Base-by-base conservation (phyloP, 2,113 vertebrate species). In the Syngnathus typhle region DNA sequence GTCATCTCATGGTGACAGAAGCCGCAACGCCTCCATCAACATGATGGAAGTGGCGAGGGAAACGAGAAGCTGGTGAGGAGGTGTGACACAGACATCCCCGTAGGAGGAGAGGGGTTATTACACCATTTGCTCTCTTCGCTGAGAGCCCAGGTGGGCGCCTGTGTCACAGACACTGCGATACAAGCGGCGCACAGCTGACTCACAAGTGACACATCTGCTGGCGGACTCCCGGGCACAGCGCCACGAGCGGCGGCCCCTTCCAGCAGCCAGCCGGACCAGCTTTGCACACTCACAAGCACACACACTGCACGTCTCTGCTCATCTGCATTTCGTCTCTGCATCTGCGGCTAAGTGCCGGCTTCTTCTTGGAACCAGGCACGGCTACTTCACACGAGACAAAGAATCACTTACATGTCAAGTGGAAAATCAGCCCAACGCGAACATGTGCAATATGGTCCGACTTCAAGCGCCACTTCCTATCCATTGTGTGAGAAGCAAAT, bases 141-240 rank as follows among this genome's bases (percentile, higher is more conserved):
- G 67, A 74, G 64, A 21, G 73, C 58, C 69, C 46, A 72, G 67
- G 73, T 78, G 84, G 66, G 74, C 74, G 82, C 80, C 71, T 76
- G 71, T 74, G 72, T 79, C 79, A 71, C 66, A 60, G 55, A 72
- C 71, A 18, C 62, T 56, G 55, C 49, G 63, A 69, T 47, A 73
- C 61, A 55, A 58, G 23, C 39, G 8, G 76, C 66, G 60, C 80
- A 73, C 74, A 88, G 82, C 88, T 88, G 87, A 88, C 79, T 89
- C 85, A 88, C 83, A 73, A 81, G 78, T 76, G 85, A 82, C 85
- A 88, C 87, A 85, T 89, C 84, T 87, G 88, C 86, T 89, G 85
- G 87, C 68, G 70, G 76, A 71, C 74, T 74, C 82, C 27, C 72
- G 83, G 87, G 85, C 86, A 85, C 56, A 0, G 72, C 76, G 83